Evolutionary conservation across 2,888 invertebrate species (phyloP).

Genomic region (Heliconius ethilla): DNA sequence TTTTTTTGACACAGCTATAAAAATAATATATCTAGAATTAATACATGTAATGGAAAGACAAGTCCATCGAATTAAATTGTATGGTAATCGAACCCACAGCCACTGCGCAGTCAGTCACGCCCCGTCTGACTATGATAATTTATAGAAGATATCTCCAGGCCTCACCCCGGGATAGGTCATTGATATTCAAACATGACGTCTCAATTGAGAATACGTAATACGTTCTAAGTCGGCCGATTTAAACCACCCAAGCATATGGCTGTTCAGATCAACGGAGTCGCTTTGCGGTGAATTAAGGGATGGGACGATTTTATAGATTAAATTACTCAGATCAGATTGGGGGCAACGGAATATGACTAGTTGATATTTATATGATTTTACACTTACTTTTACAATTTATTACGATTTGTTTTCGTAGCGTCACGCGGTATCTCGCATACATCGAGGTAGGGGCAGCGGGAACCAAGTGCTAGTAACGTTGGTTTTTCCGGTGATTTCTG

Average conservation of each 20-base stretch:
- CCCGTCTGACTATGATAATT: slow-evolving; percentile 9
- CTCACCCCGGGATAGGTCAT: slow-evolving; percentile 35
- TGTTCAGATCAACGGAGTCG: slow-evolving; percentile 36
- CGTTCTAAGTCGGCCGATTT: slow-evolving; percentile 47
- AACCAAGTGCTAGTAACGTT: too few species aligned
- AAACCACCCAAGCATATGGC: slow-evolving; percentile 46
- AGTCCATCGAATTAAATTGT: background rate
- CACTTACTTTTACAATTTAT: too few species aligned
- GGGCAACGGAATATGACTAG: background rate
- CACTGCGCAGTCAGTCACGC: background rate
- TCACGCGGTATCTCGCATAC: too few species aligned
- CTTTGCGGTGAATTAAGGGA: slow-evolving; percentile 29
- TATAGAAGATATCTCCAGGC: slow-evolving; percentile 22
- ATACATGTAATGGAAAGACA: background rate
- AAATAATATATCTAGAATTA: background rate
- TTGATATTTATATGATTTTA: background rate
- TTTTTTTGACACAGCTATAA: too few species aligned
- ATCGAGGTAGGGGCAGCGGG: too few species aligned
- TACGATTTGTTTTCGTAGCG: too few species aligned
- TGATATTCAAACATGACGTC: slow-evolving; percentile 45
- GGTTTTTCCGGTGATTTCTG: too few species aligned
- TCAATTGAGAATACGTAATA: slow-evolving; percentile 44
- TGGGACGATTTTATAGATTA: background rate
- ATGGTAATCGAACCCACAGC: background rate
- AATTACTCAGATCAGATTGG: background rate